Base-by-base conservation (phyloP, 53 echinoderm and acorn worm genomes). In the Glandiceps talaboti region DNA sequence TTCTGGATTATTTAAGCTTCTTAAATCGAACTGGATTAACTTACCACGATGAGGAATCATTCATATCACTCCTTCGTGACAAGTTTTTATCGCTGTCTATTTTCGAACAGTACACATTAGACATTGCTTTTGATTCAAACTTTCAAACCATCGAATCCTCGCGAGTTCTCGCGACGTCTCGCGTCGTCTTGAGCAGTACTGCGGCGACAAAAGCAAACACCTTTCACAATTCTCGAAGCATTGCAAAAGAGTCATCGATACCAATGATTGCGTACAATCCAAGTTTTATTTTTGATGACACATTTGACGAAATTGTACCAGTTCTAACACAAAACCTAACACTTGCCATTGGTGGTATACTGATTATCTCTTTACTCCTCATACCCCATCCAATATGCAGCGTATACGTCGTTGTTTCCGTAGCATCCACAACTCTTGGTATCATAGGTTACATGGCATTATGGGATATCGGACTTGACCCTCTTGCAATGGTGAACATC, bases 401-500 rank as follows among this genome's bases (percentile, higher is more conserved):
- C 29, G 0, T 91, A 73, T 33, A 85, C 31, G 91, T 88, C 28
- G 78, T 83, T 0, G 27, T 88, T 14, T 88, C 91, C 6, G 73
- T 91, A 14, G 79, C 80, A 14, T 92, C 92, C 27, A 90, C 87
- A n/a, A 83, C 80, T 28, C 75, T 81, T 1, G 92, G 92, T 25
- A 83, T 92, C 26, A 31, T 92, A 25, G 92, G 92, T 1, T 64
- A 84, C 73, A 92, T 92, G 92, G 76, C 92, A 14, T 73, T 78
- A 0, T 83, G 85, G 89, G 78, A 75, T 0, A 82, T 92, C 33
- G 30, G 82, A 29, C 87, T 92, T n/a, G 87, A 92, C 76, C 77
- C 77, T 29, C 77, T 92, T 12, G 80, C 89, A n/a, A 92, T 92
- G 92, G 85, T 85, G 29, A 92, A 85, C 83, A 28, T 92, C 26